Percentiles rank a stretch among this genome's conserved stretches.
phyloP scores from a whole-genome alignment of 2,888 invertebrate species.

The Bibio marci region DNA sequence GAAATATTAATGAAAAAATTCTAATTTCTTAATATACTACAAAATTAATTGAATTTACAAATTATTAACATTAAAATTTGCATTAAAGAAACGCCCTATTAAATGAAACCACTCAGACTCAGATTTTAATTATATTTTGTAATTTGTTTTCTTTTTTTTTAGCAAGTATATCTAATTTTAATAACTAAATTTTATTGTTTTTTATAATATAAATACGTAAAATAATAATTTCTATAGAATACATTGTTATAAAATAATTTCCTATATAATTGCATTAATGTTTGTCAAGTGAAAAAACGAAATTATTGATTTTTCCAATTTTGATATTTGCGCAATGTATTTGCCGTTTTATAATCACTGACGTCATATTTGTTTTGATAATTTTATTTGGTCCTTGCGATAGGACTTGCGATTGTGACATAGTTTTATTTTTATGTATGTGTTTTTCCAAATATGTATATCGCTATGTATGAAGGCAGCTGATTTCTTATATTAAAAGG shows the following conservation, averaged over 20 bases:
- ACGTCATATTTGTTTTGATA: constrained; percentile 1
- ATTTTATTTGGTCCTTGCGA: constrained; percentile 11
- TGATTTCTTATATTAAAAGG: too few relatives aligned
- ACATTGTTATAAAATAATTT: background rate
- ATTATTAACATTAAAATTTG: too few relatives aligned
- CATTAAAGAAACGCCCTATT: too few relatives aligned
- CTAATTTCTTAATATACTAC: too few relatives aligned
- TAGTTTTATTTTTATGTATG: background rate
- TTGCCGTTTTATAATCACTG: too few relatives aligned
- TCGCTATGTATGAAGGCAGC: background rate
- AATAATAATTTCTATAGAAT: background rate
- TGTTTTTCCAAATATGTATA: background rate
- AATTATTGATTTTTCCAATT: constrained; percentile 11
- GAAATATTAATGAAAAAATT: background rate
- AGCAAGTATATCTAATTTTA: too few relatives aligned
- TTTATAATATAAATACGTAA: background rate
- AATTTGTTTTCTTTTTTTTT: too few relatives aligned
- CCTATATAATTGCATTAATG: background rate
- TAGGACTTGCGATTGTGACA: constrained; percentile 16
- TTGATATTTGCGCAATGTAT: constrained; percentile 3
- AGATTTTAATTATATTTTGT: too few relatives aligned
- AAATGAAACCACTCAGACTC: background rate
- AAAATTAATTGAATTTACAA: too few relatives aligned
- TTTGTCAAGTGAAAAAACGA: background rate
- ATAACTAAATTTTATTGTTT: background rate